Evolutionary conservation across 2,113 vertebrate genomes (phyloP).

Genomic region (Tragelaphus buxtoni): DNA sequence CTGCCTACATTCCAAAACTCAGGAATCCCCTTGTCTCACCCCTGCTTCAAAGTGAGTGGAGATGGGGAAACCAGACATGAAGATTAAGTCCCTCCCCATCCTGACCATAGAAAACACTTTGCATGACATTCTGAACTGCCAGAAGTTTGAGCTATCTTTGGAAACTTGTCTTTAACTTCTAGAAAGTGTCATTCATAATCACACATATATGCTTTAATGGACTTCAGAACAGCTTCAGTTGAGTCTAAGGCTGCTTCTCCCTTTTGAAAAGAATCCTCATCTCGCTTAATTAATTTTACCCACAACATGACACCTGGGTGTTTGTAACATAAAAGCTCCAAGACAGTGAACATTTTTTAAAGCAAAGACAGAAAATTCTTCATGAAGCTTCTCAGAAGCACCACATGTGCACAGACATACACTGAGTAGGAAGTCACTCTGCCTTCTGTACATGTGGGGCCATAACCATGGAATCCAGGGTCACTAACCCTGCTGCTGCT

Average conservation of each 20-base stretch:
- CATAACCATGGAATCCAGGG: background rate
- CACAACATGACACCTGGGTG: background rate
- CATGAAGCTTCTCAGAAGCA: background rate
- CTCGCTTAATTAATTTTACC: background rate
- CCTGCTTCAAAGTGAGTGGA: background rate
- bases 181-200: background rate
- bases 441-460: background rate
- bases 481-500: background rate
- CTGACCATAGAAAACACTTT: background rate
- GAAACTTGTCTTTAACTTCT: constrained; percentile 31
- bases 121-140: background rate
- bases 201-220: background rate
- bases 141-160: background rate
- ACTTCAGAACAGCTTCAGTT: background rate
- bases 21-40: background rate
- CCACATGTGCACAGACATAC: background rate
- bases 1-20: background rate
- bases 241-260: background rate
- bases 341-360: background rate
- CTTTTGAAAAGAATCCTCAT: background rate
- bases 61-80: background rate
- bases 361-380: background rate
- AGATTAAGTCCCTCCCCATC: background rate
- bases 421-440: too few species aligned
- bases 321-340: background rate